Evolutionary conservation across 2,888 invertebrate species (phyloP).

Genomic region (Rotaria magnacalcarata): DNA sequence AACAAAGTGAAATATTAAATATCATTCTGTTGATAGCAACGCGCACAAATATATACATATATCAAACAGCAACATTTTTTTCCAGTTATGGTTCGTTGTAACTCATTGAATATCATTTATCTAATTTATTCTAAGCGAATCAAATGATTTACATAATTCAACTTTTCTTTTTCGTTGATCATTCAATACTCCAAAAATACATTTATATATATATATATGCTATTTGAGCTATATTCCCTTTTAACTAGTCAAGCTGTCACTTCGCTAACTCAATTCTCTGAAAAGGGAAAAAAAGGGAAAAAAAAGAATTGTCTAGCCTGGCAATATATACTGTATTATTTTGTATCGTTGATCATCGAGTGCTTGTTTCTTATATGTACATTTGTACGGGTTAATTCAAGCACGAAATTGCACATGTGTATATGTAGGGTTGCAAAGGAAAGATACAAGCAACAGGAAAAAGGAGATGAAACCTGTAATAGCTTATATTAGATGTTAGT

Average conservation of each 20-base stretch:
- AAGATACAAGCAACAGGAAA: slow-evolving; percentile 13
- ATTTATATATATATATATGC: background rate
- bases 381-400: slow-evolving; percentile 2
- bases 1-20: no score
- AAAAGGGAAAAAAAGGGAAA: background rate
- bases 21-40: no score
- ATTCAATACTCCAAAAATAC: no score
- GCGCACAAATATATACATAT: no score
- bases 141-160: no score
- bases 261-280: background rate
- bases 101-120: no score
- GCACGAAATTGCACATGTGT: slow-evolving; percentile 17
- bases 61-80: no score
- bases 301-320: background rate
- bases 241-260: background rate
- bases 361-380: background rate
- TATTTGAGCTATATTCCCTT: background rate
- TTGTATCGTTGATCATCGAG: background rate
- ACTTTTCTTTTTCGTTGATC: no score
- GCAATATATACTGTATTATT: background rate
- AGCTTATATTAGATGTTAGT: slow-evolving; percentile 24
- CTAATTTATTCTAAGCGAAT: no score
- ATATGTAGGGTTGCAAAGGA: background rate
- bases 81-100: no score
- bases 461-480: slow-evolving; percentile 20